phyloP scores from a whole-genome alignment of 2,888 invertebrate species.

The Sesia apiformis region DNA sequence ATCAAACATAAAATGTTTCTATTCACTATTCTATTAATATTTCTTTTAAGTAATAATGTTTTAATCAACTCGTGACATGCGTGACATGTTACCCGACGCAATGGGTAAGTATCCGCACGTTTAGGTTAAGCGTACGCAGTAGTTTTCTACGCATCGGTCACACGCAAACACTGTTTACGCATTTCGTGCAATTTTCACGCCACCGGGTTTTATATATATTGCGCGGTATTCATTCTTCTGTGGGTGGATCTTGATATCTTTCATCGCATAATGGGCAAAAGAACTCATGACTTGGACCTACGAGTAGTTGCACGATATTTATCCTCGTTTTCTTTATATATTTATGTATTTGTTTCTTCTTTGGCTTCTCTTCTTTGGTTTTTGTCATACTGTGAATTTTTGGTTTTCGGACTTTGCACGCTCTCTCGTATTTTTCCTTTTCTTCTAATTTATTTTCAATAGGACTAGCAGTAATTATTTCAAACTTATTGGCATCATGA shows the following conservation, averaged over 20 bases:
- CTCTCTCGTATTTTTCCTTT: neutral
- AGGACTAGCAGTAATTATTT: neutral
- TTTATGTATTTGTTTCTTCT: neutral
- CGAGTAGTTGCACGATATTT: neutral
- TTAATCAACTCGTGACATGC: too few relatives aligned
- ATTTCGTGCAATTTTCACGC: neutral
- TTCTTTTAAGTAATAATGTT: too few relatives aligned
- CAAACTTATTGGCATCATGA: neutral
- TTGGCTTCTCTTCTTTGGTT: neutral
- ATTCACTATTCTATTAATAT: too few relatives aligned
- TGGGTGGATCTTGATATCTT: neutral
- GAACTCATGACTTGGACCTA: neutral
- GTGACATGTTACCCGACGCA: neutral
- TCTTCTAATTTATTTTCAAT: neutral
- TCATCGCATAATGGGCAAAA: neutral
- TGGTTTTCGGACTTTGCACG: neutral
- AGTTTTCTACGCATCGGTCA: neutral
- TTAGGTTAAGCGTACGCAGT: neutral
- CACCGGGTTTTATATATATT: neutral
- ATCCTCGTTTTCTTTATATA: neutral
- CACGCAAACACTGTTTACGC: neutral
- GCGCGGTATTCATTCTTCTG: neutral
- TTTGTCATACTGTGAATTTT: neutral
- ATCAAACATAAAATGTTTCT: too few relatives aligned
- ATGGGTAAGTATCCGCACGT: neutral